phyloP scores from a whole-genome alignment of 2,113 vertebrate species.

The Atlantisia rogersi region DNA sequence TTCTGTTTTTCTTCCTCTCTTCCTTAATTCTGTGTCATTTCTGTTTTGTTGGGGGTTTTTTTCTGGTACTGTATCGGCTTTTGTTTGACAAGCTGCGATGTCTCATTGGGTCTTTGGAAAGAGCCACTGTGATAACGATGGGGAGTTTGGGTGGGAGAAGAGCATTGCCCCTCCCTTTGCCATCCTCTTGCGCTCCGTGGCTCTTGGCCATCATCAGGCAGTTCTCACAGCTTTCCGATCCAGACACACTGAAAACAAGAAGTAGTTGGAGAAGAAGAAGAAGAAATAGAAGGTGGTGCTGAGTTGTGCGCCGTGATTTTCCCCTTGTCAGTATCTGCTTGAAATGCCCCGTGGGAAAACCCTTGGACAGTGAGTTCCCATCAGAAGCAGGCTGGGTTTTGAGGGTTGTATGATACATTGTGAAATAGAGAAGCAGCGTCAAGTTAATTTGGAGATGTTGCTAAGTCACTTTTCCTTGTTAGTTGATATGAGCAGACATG shows the following conservation, averaged over 20 bases:
- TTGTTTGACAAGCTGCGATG: background rate
- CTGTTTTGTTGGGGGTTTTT: background rate
- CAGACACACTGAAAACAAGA: background rate
- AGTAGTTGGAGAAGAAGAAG: background rate
- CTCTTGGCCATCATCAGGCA: background rate
- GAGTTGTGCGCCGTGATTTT: background rate
- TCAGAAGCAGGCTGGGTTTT: background rate
- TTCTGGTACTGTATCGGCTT: background rate
- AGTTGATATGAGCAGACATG: background rate
- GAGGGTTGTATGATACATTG: background rate
- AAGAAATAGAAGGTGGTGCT: background rate
- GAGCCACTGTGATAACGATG: fast-evolving
- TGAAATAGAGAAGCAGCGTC: background rate
- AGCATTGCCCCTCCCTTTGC: background rate
- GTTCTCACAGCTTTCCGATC: background rate
- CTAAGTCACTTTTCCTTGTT: background rate
- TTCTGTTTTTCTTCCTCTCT: background rate
- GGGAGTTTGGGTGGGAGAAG: background rate
- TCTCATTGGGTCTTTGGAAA: background rate
- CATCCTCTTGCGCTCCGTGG: background rate
- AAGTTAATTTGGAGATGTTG: background rate
- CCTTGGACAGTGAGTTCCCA: background rate
- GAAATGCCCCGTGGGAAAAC: background rate
- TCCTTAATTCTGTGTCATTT: background rate
- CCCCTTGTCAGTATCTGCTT: background rate